These are phyloP conservation scores for Episyrphus balteatus DNA, from an alignment of 1,140 invertebrate species.

Conservation along the genomic window DNA sequence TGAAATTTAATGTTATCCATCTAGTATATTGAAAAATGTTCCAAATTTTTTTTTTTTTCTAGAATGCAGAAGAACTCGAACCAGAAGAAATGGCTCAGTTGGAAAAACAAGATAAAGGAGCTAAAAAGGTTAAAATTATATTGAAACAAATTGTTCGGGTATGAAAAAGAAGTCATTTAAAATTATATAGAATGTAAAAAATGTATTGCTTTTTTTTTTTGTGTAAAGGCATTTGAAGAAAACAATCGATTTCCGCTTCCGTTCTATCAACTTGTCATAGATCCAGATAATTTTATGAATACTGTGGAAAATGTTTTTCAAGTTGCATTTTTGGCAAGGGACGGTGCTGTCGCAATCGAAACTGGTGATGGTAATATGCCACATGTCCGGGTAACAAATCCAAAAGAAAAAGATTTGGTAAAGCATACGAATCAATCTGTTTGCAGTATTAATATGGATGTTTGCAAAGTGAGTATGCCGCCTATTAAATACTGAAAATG, in stretches of 20 bases:
- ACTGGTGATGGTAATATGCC: constrained; percentile 6
- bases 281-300: constrained; percentile 15
- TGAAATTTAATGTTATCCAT: background rate
- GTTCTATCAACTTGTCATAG: constrained; percentile 11
- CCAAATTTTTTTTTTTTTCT: background rate
- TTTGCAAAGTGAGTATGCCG: constrained; percentile 5
- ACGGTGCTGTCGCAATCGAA: constrained; percentile 8
- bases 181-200: background rate
- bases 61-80: constrained; percentile 6
- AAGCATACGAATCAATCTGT: constrained; percentile 6
- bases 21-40: no score
- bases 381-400: constrained; percentile 5
- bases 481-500: background rate
- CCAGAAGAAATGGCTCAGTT: constrained; percentile 8
- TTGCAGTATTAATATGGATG: constrained; percentile 5
- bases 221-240: background rate
- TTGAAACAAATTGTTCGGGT: constrained; percentile 5
- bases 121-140: constrained; percentile 9
- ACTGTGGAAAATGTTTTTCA: constrained; percentile 15
- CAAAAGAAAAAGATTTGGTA: constrained; percentile 1
- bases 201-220: background rate
- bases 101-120: constrained; percentile 8
- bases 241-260: constrained; percentile 7
- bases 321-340: constrained; percentile 10
- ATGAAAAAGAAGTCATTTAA: no score